phyloP scores from a whole-genome alignment of 2,888 invertebrate genomes.

The Brachynemurus nebulosus region DNA sequence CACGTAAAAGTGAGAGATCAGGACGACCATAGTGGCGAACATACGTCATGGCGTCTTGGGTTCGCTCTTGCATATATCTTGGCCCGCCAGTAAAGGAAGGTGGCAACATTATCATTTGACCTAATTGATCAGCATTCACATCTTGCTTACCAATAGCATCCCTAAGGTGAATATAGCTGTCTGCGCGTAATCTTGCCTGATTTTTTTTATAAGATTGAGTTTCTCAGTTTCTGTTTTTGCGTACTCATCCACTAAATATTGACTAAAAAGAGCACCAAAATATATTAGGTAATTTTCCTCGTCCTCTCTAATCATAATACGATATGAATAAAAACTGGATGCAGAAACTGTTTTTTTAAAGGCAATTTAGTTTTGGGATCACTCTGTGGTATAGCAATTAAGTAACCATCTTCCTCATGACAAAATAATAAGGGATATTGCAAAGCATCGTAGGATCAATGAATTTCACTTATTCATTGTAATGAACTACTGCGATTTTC shows the following conservation, averaged over 20 bases:
- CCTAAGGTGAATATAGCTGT: constrained; percentile 2
- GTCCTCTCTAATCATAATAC: no score
- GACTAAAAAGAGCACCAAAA: constrained; percentile 18
- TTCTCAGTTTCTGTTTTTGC: constrained; percentile 14
- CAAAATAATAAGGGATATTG: constrained; percentile 23
- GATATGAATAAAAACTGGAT: constrained; percentile 19
- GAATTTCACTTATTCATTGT: constrained; percentile 14
- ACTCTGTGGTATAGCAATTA: constrained; percentile 10
- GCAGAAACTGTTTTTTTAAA: constrained; percentile 12
- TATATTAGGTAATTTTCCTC: constrained; percentile 9
- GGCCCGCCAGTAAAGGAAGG: constrained; percentile 17
- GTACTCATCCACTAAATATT: constrained; percentile 22
- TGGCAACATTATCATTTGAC: constrained; percentile 14
- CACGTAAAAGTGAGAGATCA: not conserved
- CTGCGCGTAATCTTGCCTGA: constrained; percentile 15
- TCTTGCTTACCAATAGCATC: constrained; percentile 1
- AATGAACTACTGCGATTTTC: not conserved
- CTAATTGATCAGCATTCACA: constrained; percentile 11
- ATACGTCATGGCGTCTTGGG: not conserved
- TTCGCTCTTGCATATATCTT: constrained; percentile 18
- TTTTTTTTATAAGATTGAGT: not conserved
- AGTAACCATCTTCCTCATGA: constrained; percentile 17
- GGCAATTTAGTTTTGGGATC: constrained; percentile 12
- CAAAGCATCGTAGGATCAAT: constrained; percentile 20
- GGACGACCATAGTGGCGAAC: not conserved